Evolutionary conservation across 2,113 vertebrate species (phyloP).

Genomic region (Campylomormyrus numenius): DNA sequence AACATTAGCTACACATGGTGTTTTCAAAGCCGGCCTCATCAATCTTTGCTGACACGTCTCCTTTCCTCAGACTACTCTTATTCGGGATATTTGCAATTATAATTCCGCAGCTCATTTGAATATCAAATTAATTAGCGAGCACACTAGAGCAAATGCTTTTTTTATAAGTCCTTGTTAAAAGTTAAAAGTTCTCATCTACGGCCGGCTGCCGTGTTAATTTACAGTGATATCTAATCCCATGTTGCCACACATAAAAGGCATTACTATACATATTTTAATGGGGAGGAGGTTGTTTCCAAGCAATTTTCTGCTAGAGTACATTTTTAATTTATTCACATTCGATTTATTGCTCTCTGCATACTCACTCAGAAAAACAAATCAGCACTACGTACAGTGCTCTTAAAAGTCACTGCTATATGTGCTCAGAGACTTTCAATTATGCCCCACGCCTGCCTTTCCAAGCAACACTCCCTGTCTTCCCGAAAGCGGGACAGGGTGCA

Average conservation of each 20-base stretch:
- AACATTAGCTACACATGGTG: constrained; percentile 58
- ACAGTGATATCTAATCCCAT: constrained; percentile 75
- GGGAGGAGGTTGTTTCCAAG: constrained; percentile 68
- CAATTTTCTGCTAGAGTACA: constrained; percentile 76
- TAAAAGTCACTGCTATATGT: constrained; percentile 55
- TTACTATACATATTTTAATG: constrained; percentile 71
- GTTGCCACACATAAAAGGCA: constrained; percentile 66
- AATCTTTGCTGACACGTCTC: constrained; percentile 68
- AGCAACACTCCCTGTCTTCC: neutral
- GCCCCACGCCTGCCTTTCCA: constrained; percentile 5
- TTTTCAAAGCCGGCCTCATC: constrained; percentile 58
- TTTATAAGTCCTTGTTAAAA: constrained; percentile 83
- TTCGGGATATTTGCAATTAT: constrained; percentile 68
- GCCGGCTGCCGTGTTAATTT: constrained; percentile 79
- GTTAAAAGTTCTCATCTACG: constrained; percentile 73
- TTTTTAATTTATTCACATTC: constrained; percentile 76
- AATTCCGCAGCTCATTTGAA: constrained; percentile 74
- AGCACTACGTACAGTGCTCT: constrained; percentile 62
- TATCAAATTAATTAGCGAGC: constrained; percentile 81
- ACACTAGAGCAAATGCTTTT: constrained; percentile 75
- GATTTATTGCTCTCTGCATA: constrained; percentile 72
- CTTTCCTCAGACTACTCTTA: constrained; percentile 62
- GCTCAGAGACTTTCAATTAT: constrained; percentile 35
- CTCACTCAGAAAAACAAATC: constrained; percentile 68
- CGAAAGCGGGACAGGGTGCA: constrained; percentile 28